These are phyloP conservation scores for Mesoclemmys tuberculata DNA, from an alignment of 2,113 vertebrate species.

Conservation along the genomic window DNA sequence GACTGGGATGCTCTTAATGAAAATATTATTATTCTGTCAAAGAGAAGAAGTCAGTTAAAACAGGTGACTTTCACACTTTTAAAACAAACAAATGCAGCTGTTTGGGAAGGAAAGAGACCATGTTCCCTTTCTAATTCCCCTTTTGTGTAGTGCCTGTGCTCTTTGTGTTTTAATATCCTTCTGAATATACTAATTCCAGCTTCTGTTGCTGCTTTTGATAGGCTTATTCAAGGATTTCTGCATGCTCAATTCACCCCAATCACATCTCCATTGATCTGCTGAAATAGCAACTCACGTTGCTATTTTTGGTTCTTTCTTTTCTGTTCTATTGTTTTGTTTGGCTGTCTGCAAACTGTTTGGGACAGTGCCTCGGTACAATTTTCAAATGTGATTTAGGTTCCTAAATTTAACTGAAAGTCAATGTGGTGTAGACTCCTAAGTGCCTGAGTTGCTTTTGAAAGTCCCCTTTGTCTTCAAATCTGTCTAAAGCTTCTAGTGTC, in stretches of 20 bases:
- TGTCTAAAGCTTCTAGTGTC: not conserved
- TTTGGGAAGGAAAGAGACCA: not conserved
- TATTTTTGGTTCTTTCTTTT: not conserved
- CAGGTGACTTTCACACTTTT: constrained; percentile 81
- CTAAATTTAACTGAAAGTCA: not conserved
- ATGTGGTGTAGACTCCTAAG: not conserved
- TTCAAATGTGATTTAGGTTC: not conserved
- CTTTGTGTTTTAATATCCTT: not conserved
- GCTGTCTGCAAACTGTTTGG: no score
- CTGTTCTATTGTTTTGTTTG: not conserved
- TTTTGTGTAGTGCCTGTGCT: not conserved
- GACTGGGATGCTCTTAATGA: constrained; percentile 98
- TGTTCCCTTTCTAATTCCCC: fast-evolving
- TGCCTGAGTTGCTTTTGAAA: not conserved
- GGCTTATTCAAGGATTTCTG: not conserved
- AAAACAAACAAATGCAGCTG: not conserved
- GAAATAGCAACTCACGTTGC: not conserved
- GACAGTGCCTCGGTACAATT: not conserved
- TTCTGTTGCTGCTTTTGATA: not conserved
- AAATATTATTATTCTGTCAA: constrained; percentile 96
- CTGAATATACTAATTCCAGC: not conserved
- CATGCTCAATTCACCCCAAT: not conserved
- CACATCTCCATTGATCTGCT: not conserved
- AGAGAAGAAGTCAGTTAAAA: constrained; percentile 97
- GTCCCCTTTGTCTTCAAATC: not conserved